Percentiles rank a stretch among this genome's conserved stretches.
phyloP scores from a whole-genome alignment of 2,797 vertebrate genomes.

The Loris lydekkerianus region DNA sequence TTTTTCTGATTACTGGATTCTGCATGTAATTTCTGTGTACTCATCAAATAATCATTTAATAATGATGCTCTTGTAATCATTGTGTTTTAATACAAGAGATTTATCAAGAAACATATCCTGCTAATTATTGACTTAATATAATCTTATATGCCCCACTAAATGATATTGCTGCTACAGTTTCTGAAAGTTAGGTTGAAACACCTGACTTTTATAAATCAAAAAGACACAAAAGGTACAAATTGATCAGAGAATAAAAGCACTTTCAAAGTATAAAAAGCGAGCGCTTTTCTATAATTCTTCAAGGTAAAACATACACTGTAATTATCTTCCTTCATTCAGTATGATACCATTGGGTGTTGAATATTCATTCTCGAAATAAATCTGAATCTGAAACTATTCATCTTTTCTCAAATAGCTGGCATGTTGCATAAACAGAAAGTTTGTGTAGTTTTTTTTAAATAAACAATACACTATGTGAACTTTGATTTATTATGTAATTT shows the following conservation, averaged over 20 bases:
- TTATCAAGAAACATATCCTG: conserved; percentile 75
- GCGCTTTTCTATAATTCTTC: conserved; percentile 78
- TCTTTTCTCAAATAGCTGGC: conserved; percentile 89
- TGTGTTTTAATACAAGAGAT: conserved; percentile 62
- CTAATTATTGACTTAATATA: conserved; percentile 79
- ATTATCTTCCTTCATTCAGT: conserved; percentile 87
- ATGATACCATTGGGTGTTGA: conserved; percentile 85
- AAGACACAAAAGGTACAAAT: conserved; percentile 78
- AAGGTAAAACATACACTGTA: conserved; percentile 84
- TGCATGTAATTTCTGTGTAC: conserved; percentile 51
- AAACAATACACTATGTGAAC: conserved; percentile 88
- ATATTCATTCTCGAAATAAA: conserved; percentile 89
- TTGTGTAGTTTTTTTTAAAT: conserved; percentile 83
- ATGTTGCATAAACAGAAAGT: conserved; percentile 89
- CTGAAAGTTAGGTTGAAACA: conserved; percentile 79
- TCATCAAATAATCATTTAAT: conserved; percentile 35
- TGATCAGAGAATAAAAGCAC: conserved; percentile 82
- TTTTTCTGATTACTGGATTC: conserved; percentile 37
- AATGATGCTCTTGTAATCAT: conserved; percentile 45
- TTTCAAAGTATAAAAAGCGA: conserved; percentile 81
- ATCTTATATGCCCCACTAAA: conserved; percentile 48
- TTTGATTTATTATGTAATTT: conserved; percentile 91
- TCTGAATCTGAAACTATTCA: conserved; percentile 88
- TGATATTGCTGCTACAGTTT: conserved; percentile 63
- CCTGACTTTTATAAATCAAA: conserved; percentile 81